Base-by-base conservation (phyloP, 2,797 vertebrate genomes). In the Dendrocincla fuliginosa region DNA sequence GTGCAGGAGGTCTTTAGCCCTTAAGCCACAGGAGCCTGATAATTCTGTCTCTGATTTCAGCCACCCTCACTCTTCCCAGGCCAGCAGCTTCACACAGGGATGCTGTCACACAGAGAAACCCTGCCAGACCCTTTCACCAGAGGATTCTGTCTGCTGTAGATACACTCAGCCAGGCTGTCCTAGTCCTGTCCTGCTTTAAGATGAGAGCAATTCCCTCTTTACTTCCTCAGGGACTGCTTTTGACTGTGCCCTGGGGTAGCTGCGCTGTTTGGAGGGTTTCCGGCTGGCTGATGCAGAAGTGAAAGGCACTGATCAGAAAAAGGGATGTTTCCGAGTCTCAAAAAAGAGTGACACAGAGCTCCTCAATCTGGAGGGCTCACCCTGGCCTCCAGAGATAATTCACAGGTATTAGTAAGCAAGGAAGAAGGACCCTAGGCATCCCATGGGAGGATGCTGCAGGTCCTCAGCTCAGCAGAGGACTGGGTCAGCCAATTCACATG, bases 231-330 rank as follows among this genome's bases (percentile, higher is more conserved):
- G 7, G 17, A 33, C 25, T 15, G 41, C 28, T 74, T 24, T 18
- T 0, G 2, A 14, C 35, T n/a, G 6, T 2, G 1, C 8, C 11
- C 20, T 8, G 27, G 6, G 13, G 9, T 30, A 52, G 41, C 13
- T 46, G 42, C 68, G 33, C 27, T 57, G 6, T 4, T 53, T 39
- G 19, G 16, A n/a, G 33, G n/a, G 22, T 13, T 85, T 85, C 19
- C 8, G 1, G 20, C 5, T 61, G 39, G 10, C 5, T 57, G 53
- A 53, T 46, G 30, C 28, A 42, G 37, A 71, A 32, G 25, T 32
- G 30, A 86, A 33, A 78, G 59, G 13, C 53, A 60, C 41, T 6
- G 3, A 19, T 8, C 32, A 70, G 56, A 17, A 81, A 90, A 67
- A 71, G 2, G 27, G 32, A 6, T 13, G 15, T 61, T 89, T 84